Percentiles rank a stretch among this genome's conserved stretches.
phyloP scores from a whole-genome alignment of 2,113 vertebrate genomes.

The Sturnira hondurensis region DNA sequence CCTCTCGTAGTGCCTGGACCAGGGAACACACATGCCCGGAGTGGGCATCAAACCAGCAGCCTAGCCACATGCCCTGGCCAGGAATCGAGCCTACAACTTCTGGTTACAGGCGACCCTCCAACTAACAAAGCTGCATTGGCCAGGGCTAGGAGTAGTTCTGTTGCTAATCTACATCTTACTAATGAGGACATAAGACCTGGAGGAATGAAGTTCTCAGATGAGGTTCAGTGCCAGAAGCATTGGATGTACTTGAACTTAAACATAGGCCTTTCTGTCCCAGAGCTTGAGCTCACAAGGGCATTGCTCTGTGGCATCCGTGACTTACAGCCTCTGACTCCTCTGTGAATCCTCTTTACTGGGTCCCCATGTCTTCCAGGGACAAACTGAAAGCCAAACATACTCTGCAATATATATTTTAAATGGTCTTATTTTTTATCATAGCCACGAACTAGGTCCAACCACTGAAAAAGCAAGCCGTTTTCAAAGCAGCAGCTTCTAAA shows the following conservation, averaged over 20 bases:
- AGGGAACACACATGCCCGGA: too few relatives aligned
- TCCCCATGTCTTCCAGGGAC: slow-evolving; percentile 30
- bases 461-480: slow-evolving; percentile 33
- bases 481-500: not conserved
- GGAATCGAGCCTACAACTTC: too few relatives aligned
- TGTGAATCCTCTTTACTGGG: not conserved
- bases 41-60: too few relatives aligned
- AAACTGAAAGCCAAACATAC: slow-evolving; percentile 28
- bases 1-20: too few relatives aligned
- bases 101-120: too few relatives aligned
- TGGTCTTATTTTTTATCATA: slow-evolving; percentile 18
- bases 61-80: too few relatives aligned
- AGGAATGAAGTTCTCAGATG: not conserved
- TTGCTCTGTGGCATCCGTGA: not conserved
- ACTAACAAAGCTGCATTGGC: too few relatives aligned
- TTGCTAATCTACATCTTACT: not conserved
- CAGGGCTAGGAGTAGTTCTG: not conserved
- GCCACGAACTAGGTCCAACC: not conserved
- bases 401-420: slow-evolving; percentile 25
- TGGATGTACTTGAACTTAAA: not conserved
- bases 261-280: not conserved
- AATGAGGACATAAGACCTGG: not conserved
- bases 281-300: not conserved
- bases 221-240: not conserved
- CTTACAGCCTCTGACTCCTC: not conserved